A percentile compares a stretch with the other conserved stretches of the same genome.
Conservation (phyloP, 2,113 vertebrate genomes). For the Rhynchopsitta pachyrhyncha region DNA sequence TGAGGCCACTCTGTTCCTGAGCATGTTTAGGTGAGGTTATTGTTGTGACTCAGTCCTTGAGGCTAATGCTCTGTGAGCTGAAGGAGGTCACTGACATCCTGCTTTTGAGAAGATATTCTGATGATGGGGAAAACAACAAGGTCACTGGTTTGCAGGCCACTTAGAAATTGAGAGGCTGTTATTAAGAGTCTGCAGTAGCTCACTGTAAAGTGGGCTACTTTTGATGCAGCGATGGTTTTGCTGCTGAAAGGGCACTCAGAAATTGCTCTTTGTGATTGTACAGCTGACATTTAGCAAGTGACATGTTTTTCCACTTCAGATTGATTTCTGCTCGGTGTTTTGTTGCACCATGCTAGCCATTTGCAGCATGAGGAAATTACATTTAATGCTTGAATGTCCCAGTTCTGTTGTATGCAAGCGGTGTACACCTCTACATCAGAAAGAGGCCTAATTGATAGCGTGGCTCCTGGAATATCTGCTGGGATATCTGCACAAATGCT, state of each 20-base stretch:
- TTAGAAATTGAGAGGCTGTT: background rate
- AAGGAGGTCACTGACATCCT: background rate
- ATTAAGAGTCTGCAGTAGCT: background rate
- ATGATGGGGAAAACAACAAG: background rate
- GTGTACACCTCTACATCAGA: background rate
- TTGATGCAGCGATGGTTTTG: background rate
- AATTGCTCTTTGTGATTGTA: background rate
- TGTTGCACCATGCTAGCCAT: background rate
- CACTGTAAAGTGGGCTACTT: background rate
- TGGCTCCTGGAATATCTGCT: background rate
- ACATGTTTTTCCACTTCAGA: background rate
- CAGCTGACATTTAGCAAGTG: constrained; percentile 3
- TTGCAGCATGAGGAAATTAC: background rate
- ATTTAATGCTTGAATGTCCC: background rate
- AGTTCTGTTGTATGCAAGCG: background rate
- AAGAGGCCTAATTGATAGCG: background rate
- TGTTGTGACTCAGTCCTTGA: background rate
- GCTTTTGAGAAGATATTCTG: background rate
- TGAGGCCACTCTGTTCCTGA: background rate
- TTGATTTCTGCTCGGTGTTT: background rate
- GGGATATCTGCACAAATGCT: background rate
- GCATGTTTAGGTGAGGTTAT: background rate
- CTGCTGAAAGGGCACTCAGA: background rate
- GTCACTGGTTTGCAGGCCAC: background rate
- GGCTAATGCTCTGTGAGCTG: background rate